Evolutionary conservation across 1,140 invertebrate species (phyloP).

Genomic region (Arion vulgaris): DNA sequence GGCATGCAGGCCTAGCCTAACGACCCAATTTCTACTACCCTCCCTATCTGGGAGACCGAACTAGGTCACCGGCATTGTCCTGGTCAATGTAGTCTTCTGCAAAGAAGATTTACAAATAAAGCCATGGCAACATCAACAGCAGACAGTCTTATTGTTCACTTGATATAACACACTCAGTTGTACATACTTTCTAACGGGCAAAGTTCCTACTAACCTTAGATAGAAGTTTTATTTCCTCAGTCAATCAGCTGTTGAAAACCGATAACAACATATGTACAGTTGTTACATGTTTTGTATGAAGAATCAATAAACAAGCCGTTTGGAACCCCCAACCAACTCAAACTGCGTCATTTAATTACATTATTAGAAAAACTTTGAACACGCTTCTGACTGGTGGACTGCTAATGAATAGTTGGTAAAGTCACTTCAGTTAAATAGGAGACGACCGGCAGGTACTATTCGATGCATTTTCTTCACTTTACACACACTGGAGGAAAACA

Average conservation of each 20-base stretch:
- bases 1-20: neutral
- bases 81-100: neutral
- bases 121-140: neutral
- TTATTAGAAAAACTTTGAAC: no score
- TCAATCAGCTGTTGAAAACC: neutral
- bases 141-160: neutral
- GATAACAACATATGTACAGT: neutral
- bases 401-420: no score
- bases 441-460: no score
- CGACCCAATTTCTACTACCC: neutral
- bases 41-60: neutral
- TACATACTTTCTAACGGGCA: neutral
- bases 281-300: neutral
- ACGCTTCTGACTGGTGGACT: no score
- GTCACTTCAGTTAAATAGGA: no score
- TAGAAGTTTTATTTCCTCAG: neutral
- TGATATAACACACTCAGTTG: neutral
- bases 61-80: slow-evolving; percentile 1
- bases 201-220: neutral
- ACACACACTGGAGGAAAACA: neutral
- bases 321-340: neutral
- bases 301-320: neutral
- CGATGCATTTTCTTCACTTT: neutral
- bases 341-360: neutral
- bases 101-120: neutral